Conservation (phyloP, 2,113 vertebrate species). For the Cinclus mexicanus region DNA sequence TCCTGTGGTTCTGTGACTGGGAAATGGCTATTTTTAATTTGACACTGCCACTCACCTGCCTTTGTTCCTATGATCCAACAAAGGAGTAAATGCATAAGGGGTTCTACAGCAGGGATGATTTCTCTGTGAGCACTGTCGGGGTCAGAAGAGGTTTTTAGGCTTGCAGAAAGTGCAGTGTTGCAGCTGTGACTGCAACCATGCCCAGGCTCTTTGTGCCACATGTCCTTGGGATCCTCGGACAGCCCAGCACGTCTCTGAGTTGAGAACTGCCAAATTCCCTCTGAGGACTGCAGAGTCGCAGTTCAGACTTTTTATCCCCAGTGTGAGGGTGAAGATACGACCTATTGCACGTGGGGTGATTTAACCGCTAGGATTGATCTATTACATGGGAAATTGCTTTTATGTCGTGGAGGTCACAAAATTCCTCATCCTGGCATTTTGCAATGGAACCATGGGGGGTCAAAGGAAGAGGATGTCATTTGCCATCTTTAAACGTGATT, state of each 20-base stretch:
- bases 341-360: not conserved
- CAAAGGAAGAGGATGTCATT: not conserved
- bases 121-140: not conserved
- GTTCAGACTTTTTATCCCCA: not conserved
- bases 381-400: not conserved
- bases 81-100: not conserved
- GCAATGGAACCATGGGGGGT: not conserved
- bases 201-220: not conserved
- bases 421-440: not conserved
- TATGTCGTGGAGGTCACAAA: not conserved
- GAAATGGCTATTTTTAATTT: not conserved
- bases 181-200: not conserved
- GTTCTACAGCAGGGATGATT: not conserved
- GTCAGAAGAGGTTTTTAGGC: not conserved
- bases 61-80: not conserved
- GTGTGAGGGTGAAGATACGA: not conserved
- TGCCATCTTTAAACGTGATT: not conserved
- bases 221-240: not conserved
- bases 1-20: too few species aligned
- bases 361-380: not conserved
- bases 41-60: not conserved
- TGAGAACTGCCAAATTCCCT: not conserved
- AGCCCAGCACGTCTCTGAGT: not conserved
- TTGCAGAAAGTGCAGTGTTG: not conserved
- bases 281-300: not conserved